Evolutionary conservation across 2,113 vertebrate genomes (phyloP).

Genomic region (Vulpes lagopus): DNA sequence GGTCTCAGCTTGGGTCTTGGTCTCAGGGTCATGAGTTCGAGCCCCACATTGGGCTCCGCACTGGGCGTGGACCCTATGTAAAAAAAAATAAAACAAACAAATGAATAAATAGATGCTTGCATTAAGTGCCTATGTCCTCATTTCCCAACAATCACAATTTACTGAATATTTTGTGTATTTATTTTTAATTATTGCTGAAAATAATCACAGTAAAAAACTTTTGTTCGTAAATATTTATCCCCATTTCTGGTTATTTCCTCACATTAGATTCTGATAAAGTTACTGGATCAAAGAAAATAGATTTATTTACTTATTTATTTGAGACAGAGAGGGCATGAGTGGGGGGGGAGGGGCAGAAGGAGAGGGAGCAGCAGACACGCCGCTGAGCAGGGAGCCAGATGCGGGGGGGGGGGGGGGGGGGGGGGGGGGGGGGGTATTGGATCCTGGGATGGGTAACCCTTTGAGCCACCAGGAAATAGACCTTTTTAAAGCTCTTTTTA

Average conservation of each 20-base stretch:
- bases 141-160: slow-evolving; percentile 14
- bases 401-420: too few species aligned
- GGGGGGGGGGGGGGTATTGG: too few species aligned
- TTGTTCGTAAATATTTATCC: neutral
- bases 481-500: neutral
- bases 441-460: too few species aligned
- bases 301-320: neutral
- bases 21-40: neutral
- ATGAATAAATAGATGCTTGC: neutral
- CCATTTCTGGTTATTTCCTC: neutral
- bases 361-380: neutral
- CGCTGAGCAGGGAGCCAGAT: too few species aligned
- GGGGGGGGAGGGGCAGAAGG: neutral
- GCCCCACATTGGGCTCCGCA: neutral
- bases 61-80: neutral
- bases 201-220: slow-evolving; percentile 7
- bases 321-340: neutral
- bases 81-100: neutral
- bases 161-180: neutral
- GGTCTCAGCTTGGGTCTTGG: neutral
- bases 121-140: neutral
- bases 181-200: slow-evolving; percentile 37
- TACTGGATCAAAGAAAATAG: slow-evolving; percentile 19
- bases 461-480: too few species aligned
- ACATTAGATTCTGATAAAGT: neutral